Conservation (phyloP, 2,797 vertebrate species). For the Coregonus sp. region DNA sequence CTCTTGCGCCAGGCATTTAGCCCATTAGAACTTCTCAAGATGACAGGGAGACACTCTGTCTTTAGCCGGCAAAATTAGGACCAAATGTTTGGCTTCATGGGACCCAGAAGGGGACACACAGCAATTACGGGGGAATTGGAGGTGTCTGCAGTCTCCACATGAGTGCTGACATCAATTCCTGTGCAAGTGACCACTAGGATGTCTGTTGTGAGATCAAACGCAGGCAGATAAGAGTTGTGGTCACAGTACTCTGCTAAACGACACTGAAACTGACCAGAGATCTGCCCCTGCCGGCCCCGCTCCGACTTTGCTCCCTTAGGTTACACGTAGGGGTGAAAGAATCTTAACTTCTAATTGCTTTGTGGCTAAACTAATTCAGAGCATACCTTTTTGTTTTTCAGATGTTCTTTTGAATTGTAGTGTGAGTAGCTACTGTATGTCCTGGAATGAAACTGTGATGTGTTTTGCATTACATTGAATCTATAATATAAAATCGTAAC, state of each 20-base stretch:
- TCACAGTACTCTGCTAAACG: constrained; percentile 37
- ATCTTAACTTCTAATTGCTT: not conserved
- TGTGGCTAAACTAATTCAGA: not conserved
- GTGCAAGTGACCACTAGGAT: constrained; percentile 57
- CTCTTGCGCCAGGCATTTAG: constrained; percentile 58
- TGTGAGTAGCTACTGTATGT: not conserved
- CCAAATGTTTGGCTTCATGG: constrained; percentile 59
- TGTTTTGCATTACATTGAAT: too few relatives aligned
- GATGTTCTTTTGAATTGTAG: not conserved
- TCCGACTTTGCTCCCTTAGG: constrained; percentile 48
- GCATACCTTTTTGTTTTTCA: not conserved
- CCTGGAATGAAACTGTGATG: not conserved
- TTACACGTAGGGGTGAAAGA: constrained; percentile 36
- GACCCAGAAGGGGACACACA: constrained; percentile 56
- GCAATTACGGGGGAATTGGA: constrained; percentile 65
- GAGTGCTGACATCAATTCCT: constrained; percentile 68
- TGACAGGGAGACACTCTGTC: constrained; percentile 36
- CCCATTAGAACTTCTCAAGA: constrained; percentile 21
- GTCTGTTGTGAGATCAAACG: constrained; percentile 68
- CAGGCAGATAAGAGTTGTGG: constrained; percentile 48
- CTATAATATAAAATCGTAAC: constrained; percentile 26
- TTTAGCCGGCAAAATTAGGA: constrained; percentile 52
- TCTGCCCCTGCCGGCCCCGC: constrained; percentile 32
- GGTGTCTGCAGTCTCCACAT: constrained; percentile 53
- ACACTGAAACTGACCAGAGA: constrained; percentile 64